These are phyloP conservation scores for Drosophila varians DNA, from an alignment of 1,140 invertebrate genomes.

Conservation along the genomic window DNA sequence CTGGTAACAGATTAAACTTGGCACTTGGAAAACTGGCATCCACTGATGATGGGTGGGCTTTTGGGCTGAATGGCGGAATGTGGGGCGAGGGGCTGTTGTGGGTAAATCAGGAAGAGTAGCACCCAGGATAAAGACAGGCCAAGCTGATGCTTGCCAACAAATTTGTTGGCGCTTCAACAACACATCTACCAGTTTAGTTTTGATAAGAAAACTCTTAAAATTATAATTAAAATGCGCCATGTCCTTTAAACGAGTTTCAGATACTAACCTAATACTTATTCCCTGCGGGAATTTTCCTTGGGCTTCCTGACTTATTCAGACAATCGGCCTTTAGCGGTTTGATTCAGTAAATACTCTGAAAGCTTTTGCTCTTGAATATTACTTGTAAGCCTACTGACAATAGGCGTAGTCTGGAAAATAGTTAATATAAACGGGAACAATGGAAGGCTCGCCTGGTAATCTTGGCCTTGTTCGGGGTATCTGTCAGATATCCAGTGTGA, in stretches of 20 bases:
- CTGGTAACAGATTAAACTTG: conserved; percentile 77
- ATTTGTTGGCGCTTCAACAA: conserved; percentile 22
- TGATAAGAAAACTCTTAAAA: background rate
- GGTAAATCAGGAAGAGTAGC: background rate
- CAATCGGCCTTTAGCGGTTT: conserved; percentile 2
- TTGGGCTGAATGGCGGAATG: conserved; percentile 8
- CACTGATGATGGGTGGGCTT: conserved; percentile 20
- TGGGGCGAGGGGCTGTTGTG: background rate
- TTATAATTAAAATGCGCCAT: no score
- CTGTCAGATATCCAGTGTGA: conserved; percentile 14
- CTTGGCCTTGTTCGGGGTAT: conserved; percentile 20
- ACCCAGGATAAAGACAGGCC: conserved; percentile 45
- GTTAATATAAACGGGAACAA: conserved; percentile 68
- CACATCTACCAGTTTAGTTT: background rate
- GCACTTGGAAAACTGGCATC: conserved; percentile 60
- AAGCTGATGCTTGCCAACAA: conserved; percentile 59
- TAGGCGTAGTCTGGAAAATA: conserved; percentile 44
- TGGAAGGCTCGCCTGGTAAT: conserved; percentile 24
- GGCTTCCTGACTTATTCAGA: background rate
- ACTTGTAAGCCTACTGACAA: conserved; percentile 38
- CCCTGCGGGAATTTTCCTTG: background rate
- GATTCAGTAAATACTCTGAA: background rate
- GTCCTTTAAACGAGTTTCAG: background rate
- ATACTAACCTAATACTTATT: background rate
- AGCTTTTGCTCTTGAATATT: conserved; percentile 24